Base-by-base conservation (phyloP, 2,888 invertebrate species). In the Selenia dentaria region DNA sequence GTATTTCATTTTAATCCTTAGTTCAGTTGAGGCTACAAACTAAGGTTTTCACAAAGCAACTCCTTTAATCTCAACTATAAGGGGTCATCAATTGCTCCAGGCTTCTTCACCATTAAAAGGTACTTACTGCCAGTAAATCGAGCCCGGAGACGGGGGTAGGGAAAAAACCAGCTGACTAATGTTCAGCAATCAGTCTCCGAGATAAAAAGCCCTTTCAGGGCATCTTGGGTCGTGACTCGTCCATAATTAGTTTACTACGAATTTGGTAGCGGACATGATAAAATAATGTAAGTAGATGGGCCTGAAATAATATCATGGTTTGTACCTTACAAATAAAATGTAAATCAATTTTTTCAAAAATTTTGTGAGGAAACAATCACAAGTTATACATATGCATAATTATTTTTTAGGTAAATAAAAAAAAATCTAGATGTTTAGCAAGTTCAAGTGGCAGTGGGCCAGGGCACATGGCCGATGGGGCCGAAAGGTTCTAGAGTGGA, bases 141-240 rank as follows among this genome's bases (percentile, higher is more conserved):
- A 59, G 26, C 16, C 26, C 6, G 55, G 55, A 33, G 26, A 43
- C 29, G 41, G 42, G 42, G 43, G 39, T 36, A 48, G 54, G 55
- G 54, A 71, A 78, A 78, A 79, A 79, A 73, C 54, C 62, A 62
- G 72, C 77, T 77, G 79, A 80, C 66, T 79, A 83, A 83, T 83
- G 72, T 55, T 34, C 32, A 25, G 73, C 68, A 71, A 83, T 83
- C 81, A 72, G 78, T 83, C 81, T 74, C 54, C 53, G 50, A 57
- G 77, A 78, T 74, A 78, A 80, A 79, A 77, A 69, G 49, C 47
- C 55, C 48, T 57, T 50, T 47, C 51, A 48, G 57, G 27, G 22
- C 39, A 38, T 18, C 51, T 41, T 41, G 47, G 47, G 47, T 48
- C 46, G 49, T 57, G 57, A 51, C 55, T 41, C 32, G 47, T 36